Percentiles rank a stretch among this genome's conserved stretches.
Evolutionary conservation across 2,797 vertebrate species (phyloP).

Genomic region (Ispidina lecontei): DNA sequence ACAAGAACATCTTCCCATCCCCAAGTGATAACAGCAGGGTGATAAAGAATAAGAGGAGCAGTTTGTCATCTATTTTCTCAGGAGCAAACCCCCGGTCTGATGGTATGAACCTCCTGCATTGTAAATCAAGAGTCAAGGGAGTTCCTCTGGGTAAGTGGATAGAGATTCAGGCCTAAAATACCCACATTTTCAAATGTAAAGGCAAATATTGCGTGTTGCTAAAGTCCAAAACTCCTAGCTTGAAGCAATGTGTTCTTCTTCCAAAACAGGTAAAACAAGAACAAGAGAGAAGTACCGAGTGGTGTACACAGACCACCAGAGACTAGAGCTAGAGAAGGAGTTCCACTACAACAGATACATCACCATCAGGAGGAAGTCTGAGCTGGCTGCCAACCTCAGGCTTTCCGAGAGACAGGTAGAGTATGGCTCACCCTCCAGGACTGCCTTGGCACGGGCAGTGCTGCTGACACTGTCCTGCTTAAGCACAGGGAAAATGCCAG

Average conservation of each 20-base stretch:
- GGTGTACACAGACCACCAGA: slow-evolving; percentile 97
- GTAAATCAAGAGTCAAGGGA: slow-evolving; percentile 30
- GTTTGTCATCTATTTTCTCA: slow-evolving; percentile 6
- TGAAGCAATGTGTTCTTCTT: slow-evolving; percentile 69
- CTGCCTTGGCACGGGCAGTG: background rate
- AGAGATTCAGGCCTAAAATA: background rate
- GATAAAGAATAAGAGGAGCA: background rate
- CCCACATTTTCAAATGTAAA: background rate
- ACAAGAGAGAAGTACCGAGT: slow-evolving; percentile 98
- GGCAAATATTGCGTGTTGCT: slow-evolving; percentile 18
- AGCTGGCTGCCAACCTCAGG: slow-evolving; percentile 92
- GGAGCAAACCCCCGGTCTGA: background rate
- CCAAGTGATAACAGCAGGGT: background rate
- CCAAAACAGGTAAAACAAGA: slow-evolving; percentile 92
- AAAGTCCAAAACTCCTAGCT: slow-evolving; percentile 19
- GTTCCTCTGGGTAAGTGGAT: slow-evolving; percentile 36
- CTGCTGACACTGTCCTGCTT: too few species aligned
- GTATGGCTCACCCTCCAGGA: slow-evolving; percentile 32
- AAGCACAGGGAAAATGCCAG: background rate
- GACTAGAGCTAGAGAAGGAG: slow-evolving; percentile 97
- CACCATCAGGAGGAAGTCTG: slow-evolving; percentile 95
- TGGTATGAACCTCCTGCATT: background rate
- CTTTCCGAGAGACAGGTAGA: slow-evolving; percentile 98
- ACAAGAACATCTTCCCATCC: background rate
- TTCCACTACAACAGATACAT: slow-evolving; percentile 99